A percentile compares a stretch with the other conserved stretches of the same genome.
Conservation (phyloP, 2,797 vertebrate genomes). For the Peromyscus melanophrys region DNA sequence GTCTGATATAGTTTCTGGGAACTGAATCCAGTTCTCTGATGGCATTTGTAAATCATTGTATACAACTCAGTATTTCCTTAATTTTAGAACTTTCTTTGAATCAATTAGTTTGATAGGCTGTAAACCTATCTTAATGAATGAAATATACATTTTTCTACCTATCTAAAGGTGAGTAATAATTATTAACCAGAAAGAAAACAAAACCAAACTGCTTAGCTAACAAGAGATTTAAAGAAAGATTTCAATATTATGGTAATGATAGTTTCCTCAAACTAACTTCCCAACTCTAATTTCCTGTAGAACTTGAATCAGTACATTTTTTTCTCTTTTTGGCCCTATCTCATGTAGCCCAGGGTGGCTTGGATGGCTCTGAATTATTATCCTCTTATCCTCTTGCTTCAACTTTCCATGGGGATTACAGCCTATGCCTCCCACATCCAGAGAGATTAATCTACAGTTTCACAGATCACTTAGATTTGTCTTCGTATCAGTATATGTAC, state of each 20-base stretch:
- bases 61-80: background rate
- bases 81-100: background rate
- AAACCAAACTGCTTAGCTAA: background rate
- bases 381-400: background rate
- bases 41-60: background rate
- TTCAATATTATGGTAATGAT: background rate
- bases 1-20: background rate
- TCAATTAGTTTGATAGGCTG: background rate
- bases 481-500: background rate
- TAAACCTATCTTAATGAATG: background rate
- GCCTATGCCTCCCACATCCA: no score
- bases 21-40: background rate
- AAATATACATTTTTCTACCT: background rate
- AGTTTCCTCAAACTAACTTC: background rate
- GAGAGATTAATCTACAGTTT: background rate
- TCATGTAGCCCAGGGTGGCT: background rate
- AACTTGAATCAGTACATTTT: background rate
- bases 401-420: background rate
- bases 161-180: background rate
- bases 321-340: background rate
- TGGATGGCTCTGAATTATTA: background rate
- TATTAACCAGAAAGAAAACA: background rate
- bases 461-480: background rate
- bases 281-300: background rate
- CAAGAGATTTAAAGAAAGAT: background rate